Percentiles rank a stretch among this genome's conserved stretches.
These are phyloP conservation scores for Mohoua ochrocephala DNA, from an alignment of 2,113 vertebrate species.

Conservation along the genomic window DNA sequence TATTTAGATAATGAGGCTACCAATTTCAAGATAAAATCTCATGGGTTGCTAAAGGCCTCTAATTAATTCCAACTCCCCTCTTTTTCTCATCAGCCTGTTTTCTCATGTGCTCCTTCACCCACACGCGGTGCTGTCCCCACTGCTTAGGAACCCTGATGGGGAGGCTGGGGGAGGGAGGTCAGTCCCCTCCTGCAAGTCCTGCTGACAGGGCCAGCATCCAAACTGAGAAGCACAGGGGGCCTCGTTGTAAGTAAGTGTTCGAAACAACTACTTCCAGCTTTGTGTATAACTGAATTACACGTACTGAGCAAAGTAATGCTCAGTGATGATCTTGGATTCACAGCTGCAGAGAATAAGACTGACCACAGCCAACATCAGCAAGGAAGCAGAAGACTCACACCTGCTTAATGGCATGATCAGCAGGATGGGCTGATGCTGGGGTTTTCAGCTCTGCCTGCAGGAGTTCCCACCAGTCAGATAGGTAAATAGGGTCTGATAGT, in stretches of 20 bases:
- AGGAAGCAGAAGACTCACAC: not conserved
- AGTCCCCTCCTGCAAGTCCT: not conserved
- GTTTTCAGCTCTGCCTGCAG: not conserved
- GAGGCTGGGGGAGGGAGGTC: not conserved
- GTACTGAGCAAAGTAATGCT: not conserved
- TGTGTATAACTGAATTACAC: not conserved
- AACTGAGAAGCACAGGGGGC: not conserved
- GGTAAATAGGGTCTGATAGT: not conserved
- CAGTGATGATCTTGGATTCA: not conserved
- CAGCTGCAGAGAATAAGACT: not conserved
- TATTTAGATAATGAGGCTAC: not conserved
- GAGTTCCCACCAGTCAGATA: not conserved
- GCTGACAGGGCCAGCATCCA: not conserved
- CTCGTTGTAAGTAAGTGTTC: not conserved
- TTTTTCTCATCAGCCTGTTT: not conserved
- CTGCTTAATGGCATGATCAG: fast-evolving
- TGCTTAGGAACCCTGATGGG: not conserved
- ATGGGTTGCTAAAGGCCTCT: not conserved
- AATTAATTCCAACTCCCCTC: not conserved
- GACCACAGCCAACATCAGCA: not conserved
- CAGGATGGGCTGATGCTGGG: not conserved
- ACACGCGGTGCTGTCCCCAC: fast-evolving
- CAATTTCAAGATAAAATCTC: not conserved
- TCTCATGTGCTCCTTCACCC: not conserved
- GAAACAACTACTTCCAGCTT: not conserved